phyloP scores from a whole-genome alignment of 2,888 invertebrate species.

The Acheta domesticus region DNA sequence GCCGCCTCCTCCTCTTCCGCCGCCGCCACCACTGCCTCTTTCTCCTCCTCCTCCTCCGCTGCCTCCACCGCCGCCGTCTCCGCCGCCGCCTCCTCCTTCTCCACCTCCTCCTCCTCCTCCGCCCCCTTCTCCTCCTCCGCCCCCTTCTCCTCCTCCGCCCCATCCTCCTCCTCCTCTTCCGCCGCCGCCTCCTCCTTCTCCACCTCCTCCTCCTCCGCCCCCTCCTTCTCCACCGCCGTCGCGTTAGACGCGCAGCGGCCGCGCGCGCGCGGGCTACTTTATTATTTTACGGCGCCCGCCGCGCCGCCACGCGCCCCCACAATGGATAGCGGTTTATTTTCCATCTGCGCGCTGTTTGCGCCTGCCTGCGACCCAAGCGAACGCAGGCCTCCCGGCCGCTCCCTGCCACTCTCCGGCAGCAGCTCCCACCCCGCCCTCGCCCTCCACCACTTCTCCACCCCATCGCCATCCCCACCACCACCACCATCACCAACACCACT shows the following conservation, averaged over 20 bases:
- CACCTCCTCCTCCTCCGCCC: not conserved
- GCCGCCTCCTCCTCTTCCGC: not conserved
- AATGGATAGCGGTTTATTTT: constrained; percentile 3
- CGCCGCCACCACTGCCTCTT: no score
- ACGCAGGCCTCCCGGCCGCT: no score
- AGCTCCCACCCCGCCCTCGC: not conserved
- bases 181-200: not conserved
- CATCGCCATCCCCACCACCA: not conserved
- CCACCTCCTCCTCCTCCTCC: not conserved
- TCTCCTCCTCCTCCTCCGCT: no score
- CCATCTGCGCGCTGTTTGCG: not conserved
- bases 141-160: not conserved
- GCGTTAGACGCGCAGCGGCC: not conserved
- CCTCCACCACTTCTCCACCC: not conserved
- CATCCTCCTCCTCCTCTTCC: not conserved
- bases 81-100: no score
- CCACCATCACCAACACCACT: no score
- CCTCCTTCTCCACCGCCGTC: not conserved
- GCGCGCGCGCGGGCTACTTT: not conserved
- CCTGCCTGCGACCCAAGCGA: no score
- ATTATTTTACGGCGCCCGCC: not conserved
- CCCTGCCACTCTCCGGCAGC: not conserved
- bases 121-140: not conserved
- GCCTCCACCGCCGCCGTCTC: no score
- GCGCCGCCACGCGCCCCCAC: not conserved